A percentile compares a stretch with the other conserved stretches of the same genome.
Evolutionary conservation across 2,888 invertebrate species (phyloP).

Genomic region (Amphipoea lucens): DNA sequence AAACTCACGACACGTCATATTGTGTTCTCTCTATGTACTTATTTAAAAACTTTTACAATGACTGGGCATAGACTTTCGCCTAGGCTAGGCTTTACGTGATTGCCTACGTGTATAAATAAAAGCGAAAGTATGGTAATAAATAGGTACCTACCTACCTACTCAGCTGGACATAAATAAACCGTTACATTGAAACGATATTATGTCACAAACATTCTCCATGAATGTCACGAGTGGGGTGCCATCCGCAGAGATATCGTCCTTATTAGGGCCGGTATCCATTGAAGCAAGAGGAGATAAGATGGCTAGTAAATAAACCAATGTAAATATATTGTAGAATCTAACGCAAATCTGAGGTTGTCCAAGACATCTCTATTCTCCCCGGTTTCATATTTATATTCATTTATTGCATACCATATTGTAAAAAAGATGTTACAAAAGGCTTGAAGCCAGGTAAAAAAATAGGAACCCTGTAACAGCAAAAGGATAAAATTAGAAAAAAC

Average conservation of each 20-base stretch:
- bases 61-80: too few species aligned
- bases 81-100: too few species aligned
- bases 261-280: neutral
- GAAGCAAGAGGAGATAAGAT: neutral
- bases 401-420: neutral
- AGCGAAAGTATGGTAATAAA: neutral
- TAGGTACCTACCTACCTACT: neutral
- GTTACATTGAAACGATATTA: slow-evolving; percentile 13
- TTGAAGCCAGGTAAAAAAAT: too few species aligned
- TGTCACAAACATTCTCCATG: slow-evolving; percentile 39
- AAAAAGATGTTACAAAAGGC: neutral
- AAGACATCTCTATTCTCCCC: neutral
- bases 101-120: neutral
- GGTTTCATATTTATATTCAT: neutral
- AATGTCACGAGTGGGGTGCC: slow-evolving; percentile 44
- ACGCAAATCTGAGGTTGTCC: neutral
- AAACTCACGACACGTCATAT: too few species aligned
- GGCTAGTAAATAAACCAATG: neutral
- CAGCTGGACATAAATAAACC: slow-evolving; percentile 14
- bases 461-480: too few species aligned
- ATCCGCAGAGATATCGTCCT: slow-evolving; percentile 19
- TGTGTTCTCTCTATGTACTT: too few species aligned
- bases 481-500: too few species aligned
- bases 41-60: too few species aligned
- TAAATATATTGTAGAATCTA: neutral